Evolutionary conservation across 1,140 invertebrate genomes (phyloP), one percentile per base, ranked within the genome.

Genomic region (Halesus radiatus): DNA sequence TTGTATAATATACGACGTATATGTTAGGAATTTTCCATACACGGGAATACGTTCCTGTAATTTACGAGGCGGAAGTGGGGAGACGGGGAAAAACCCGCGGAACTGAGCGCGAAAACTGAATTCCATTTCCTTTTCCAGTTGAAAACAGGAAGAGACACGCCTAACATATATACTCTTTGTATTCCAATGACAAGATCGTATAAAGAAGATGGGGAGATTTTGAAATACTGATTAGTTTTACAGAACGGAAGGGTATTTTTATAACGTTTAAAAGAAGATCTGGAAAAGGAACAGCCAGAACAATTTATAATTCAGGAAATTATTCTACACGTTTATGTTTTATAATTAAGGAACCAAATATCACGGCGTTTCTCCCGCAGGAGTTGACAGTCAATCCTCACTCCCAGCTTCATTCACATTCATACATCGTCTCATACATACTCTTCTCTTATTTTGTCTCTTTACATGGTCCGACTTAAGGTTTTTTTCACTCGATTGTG

Each of bases 51-150:
- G 45, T 62, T 32, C 16, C 70, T 64, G 66, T 79, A 79, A 79
- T 79, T 79, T 79, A 79, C 78, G 73, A 79, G 54, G 73, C 68
- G 70, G 68, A 29, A 23, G 56, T 70, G 20, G 10, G 77, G 62
- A 79, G 52, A 54, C 70, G 78, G 23, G 52, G 29, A 72, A 74
- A 74, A 56, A 70, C 66, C 66, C 50, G 72, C 50, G 18, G 72
- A 74, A 70, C 56, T 56, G 72, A 74, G 72, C 52, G 53, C 70
- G 56, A 68, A 79, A 79, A 56, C 78, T 74, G 73, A 79, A 79
- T 79, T 73, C 54, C 54, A 53, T 79, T 79, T 74, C 70, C 78
- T 68, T 45, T 79, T 26, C 52, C 18, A 70, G 66, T 16, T 45
- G 32, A 37, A 52, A n/a, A 66, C 29, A 5, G 23, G 20, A 66